Conservation (phyloP, 2,888 invertebrate species). For the Caenorhabditis imperialis region DNA sequence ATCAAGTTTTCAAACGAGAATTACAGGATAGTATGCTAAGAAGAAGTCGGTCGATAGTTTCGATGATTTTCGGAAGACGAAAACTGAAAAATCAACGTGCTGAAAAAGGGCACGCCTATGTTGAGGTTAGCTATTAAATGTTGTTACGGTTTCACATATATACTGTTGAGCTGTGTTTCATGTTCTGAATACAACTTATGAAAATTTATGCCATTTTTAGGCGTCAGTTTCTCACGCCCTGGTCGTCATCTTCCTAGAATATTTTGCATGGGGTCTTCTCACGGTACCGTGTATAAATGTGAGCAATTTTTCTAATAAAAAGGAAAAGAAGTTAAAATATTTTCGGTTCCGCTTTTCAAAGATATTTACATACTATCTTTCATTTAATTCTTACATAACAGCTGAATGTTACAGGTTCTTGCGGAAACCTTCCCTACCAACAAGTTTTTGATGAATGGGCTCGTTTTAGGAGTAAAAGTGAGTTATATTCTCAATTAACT, state of each 20-base stretch:
- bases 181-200: no score
- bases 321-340: conserved; percentile 2
- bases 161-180: no score
- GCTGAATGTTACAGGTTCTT: conserved; percentile 83
- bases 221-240: conserved; percentile 98
- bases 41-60: conserved; percentile 61
- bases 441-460: conserved; percentile 98
- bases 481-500: conserved; percentile 55
- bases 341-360: no score
- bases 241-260: conserved; percentile 98
- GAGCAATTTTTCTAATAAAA: conserved; percentile 77
- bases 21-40: conserved; percentile 63
- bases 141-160: not conserved
- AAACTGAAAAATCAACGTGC: conserved; percentile 51
- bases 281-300: conserved; percentile 96
- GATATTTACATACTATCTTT: no score
- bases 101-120: conserved; percentile 53
- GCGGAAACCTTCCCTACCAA: conserved; percentile 98
- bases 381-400: not conserved
- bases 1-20: no score
- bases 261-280: conserved; percentile 98
- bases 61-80: conserved; percentile 62
- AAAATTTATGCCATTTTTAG: conserved; percentile 18
- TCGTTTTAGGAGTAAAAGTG: conserved; percentile 96
- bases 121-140: conserved; percentile 16